Percentiles rank a stretch among this genome's conserved stretches.
phyloP scores from a whole-genome alignment of 2,797 vertebrate genomes.

The Coilia nasus region DNA sequence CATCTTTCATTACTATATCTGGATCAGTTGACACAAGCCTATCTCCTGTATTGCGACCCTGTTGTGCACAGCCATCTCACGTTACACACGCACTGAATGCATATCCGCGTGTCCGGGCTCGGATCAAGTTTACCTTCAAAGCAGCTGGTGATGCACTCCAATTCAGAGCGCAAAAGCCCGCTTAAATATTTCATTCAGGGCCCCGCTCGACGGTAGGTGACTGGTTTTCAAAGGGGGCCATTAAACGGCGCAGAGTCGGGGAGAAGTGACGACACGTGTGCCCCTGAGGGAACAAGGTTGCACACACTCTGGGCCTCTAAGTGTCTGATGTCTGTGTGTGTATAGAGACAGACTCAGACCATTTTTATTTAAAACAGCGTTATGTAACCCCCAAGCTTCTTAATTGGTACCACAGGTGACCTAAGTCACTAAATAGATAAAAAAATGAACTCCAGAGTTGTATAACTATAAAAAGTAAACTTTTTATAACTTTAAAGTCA shows the following conservation, averaged over 20 bases:
- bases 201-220: background rate
- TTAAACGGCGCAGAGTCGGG: background rate
- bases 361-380: too few relatives aligned
- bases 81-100: slow-evolving; percentile 5
- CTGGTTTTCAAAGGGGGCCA: background rate
- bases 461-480: too few relatives aligned
- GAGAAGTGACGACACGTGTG: slow-evolving; percentile 12
- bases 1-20: background rate
- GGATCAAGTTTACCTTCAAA: slow-evolving; percentile 20
- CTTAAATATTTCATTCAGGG: background rate
- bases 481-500: too few relatives aligned
- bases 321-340: too few relatives aligned
- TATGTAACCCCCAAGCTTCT: too few relatives aligned
- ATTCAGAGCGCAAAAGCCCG: background rate
- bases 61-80: background rate
- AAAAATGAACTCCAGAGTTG: too few relatives aligned
- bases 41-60: background rate
- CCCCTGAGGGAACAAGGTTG: background rate
- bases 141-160: slow-evolving; percentile 5
- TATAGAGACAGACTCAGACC: too few relatives aligned
- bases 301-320: background rate
- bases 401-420: too few relatives aligned
- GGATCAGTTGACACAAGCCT: background rate
- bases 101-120: background rate
- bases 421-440: too few relatives aligned